Evolutionary conservation across 2,113 vertebrate species (phyloP), one percentile per base, ranked within the genome.

Genomic region (Phalacrocorax brasilianus): DNA sequence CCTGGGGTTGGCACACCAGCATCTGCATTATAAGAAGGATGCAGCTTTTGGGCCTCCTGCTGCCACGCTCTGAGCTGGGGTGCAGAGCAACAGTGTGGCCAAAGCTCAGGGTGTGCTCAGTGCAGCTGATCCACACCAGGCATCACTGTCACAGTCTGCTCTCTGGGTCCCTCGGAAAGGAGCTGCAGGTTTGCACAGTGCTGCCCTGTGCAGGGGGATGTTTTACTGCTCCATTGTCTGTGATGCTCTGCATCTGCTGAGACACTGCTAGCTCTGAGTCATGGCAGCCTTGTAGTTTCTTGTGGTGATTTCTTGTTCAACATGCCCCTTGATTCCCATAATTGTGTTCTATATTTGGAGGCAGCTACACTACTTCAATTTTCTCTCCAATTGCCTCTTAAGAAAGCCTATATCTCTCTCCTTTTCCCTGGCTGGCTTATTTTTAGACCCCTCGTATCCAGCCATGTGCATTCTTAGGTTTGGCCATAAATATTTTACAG

Each of bases 361-460:
- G 53, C 63, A 85, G 74, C 62, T 88, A 70, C 18, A 30, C 73
- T 45, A 32, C 89, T 84, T 86, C 65, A 91, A 73, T 93, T 96
- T 89, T 84, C 85, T 93, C 83, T 93, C 66, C 55, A 72, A 50
- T 42, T 89, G 70, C 76, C 33, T 91, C 93, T 91, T 87, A 81
- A 94, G 65, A 45, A 95, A 92, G 72, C 49, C 47, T 65, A 52
- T 11, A 47, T 75, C 93, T 80, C 56, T 80, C 53, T 89, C 33
- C 47, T 49, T 95, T 65, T 21, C 73, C 74, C 42, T 58, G 27
- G 16, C 62, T 82, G 62, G 33, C 87, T 92, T 97, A 97, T 93
- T 97, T 96, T 97, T 93, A 96, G 95, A 65, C 27, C 32, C 30
- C 76, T 95, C 73, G 53, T 95, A 91, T 89, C 73, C 84, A 93